These are phyloP conservation scores for Antechinus stuartii DNA, from an alignment of 2,113 vertebrate genomes.

Conservation along the genomic window DNA sequence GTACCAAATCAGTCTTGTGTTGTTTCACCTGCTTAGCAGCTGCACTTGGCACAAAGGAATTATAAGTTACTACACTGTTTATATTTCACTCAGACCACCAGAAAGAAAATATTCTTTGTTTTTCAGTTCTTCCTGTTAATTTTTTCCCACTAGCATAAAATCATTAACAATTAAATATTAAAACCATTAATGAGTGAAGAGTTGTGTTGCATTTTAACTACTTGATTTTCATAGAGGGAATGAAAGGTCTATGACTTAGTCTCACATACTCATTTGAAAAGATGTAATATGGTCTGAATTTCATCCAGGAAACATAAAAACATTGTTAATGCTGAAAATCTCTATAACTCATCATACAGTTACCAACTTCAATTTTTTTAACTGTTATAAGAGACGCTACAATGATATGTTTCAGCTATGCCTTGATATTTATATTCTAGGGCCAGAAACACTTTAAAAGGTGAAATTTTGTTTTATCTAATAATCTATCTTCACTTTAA, in stretches of 20 bases:
- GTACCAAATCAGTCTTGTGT: constrained; percentile 30
- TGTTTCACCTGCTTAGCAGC: constrained; percentile 66
- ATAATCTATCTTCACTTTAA: not conserved
- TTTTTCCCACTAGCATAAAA: constrained; percentile 16
- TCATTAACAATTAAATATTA: constrained; percentile 1
- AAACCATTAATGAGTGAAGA: constrained; percentile 21
- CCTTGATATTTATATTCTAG: constrained; percentile 44
- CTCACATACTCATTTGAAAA: constrained; percentile 43
- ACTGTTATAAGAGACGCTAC: not conserved
- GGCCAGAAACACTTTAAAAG: constrained; percentile 6
- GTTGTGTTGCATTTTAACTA: constrained; percentile 51
- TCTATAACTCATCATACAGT: not conserved
- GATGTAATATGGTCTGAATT: not conserved
- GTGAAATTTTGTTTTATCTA: not conserved
- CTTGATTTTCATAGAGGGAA: constrained; percentile 71
- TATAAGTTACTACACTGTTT: constrained; percentile 70
- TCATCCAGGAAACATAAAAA: constrained; percentile 14
- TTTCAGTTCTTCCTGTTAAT: constrained; percentile 30
- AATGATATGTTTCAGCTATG: not conserved
- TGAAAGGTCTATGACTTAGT: constrained; percentile 49
- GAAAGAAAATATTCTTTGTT: constrained; percentile 36
- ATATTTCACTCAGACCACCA: constrained; percentile 64
- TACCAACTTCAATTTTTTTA: not conserved
- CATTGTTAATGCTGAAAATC: constrained; percentile 20
- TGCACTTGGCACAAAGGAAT: constrained; percentile 82